These are phyloP conservation scores for Hemicordylus capensis DNA, from an alignment of 2,113 vertebrate genomes.

Conservation along the genomic window DNA sequence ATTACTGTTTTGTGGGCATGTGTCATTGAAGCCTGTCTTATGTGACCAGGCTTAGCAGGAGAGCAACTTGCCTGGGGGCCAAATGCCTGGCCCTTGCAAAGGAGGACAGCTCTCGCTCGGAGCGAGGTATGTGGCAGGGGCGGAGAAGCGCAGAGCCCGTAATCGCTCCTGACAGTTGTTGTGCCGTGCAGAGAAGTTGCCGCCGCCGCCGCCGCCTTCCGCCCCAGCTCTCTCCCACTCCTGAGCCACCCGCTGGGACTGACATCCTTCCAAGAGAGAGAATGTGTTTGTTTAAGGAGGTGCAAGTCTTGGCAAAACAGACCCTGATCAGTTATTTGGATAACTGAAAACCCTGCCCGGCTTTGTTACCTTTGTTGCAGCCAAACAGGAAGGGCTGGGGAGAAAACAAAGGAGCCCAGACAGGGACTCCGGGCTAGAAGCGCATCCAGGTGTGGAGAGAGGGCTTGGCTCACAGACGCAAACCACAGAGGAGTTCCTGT, in stretches of 20 bases:
- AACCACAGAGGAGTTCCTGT: slow-evolving; percentile 19
- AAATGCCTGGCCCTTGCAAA: not conserved
- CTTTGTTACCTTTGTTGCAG: rapidly evolving
- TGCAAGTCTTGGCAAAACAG: slow-evolving; percentile 21
- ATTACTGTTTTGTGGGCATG: not conserved
- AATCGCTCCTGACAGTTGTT: not conserved
- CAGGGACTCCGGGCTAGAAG: slow-evolving; percentile 63
- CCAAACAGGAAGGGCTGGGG: not conserved
- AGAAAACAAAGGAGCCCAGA: slow-evolving; percentile 2
- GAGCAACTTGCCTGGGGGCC: not conserved
- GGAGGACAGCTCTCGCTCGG: not conserved
- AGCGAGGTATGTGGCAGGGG: rapidly evolving
- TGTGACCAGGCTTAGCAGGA: not conserved
- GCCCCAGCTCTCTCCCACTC: not conserved
- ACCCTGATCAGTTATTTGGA: not conserved
- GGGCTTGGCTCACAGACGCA: not conserved
- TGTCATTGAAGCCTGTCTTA: not conserved
- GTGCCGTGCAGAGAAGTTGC: not conserved
- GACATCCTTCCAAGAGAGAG: slow-evolving; percentile 5
- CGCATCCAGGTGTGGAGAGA: slow-evolving; percentile 36
- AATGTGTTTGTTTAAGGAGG: slow-evolving; percentile 10
- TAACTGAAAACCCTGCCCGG: not conserved
- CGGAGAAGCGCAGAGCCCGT: not conserved
- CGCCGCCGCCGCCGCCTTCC: not conserved
- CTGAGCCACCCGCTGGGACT: rapidly evolving